phyloP scores from a whole-genome alignment of 2,113 vertebrate species.

The Trematomus loennbergii region DNA sequence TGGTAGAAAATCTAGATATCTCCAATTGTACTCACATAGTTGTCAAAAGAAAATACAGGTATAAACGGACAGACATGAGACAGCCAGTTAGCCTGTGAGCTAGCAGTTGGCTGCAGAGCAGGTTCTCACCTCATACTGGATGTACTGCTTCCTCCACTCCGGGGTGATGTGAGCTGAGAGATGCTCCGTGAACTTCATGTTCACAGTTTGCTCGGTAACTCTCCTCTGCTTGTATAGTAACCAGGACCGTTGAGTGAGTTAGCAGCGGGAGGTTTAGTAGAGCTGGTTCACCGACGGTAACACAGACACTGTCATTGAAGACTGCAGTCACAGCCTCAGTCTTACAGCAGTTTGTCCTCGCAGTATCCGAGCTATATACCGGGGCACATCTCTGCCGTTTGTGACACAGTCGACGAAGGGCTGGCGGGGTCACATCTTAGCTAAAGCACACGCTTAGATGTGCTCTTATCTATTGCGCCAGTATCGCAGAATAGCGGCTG shows the following conservation, averaged over 20 bases:
- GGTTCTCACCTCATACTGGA: slow-evolving; percentile 94
- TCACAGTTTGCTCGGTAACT: not conserved
- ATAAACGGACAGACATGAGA: not conserved
- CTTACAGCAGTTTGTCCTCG: slow-evolving; percentile 13
- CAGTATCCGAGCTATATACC: slow-evolving; percentile 29
- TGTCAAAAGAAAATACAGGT: not conserved
- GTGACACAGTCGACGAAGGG: not conserved
- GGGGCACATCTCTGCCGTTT: not conserved
- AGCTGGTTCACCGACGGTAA: slow-evolving; percentile 9
- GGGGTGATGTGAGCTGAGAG: slow-evolving; percentile 98
- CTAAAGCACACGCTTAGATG: not conserved
- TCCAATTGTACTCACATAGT: accelerated
- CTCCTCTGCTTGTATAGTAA: too few species aligned
- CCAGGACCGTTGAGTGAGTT: not conserved
- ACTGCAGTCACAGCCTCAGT: slow-evolving; percentile 8
- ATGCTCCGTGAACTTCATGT: slow-evolving; percentile 99
- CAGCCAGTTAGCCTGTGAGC: slow-evolving; percentile 18
- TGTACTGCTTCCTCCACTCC: slow-evolving; percentile 99
- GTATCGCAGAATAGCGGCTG: not conserved
- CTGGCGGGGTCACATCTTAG: slow-evolving; percentile 8
- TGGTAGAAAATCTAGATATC: not conserved
- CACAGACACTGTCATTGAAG: slow-evolving; percentile 41
- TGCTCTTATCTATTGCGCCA: not conserved
- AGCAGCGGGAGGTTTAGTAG: slow-evolving; percentile 1
- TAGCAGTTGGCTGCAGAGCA: slow-evolving; percentile 15